These are phyloP conservation scores for Plebejus argus DNA, from an alignment of 2,888 invertebrate species.

Conservation along the genomic window DNA sequence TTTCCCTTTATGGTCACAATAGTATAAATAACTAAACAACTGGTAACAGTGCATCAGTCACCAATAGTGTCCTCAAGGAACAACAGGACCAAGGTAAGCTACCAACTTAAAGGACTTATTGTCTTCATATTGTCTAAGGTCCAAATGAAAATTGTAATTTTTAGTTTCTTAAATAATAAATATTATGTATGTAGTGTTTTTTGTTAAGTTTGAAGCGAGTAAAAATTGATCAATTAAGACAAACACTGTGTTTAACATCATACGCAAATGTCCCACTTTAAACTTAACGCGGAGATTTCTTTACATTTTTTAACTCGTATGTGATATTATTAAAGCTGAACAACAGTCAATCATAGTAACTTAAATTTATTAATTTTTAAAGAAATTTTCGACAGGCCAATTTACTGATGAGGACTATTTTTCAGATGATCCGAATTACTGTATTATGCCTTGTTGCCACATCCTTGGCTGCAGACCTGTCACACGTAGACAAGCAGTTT, in stretches of 20 bases:
- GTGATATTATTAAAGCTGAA: no score
- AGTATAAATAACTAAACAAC: constrained; percentile 58
- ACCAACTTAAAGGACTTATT: background rate
- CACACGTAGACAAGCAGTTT: constrained; percentile 53
- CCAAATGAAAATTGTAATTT: background rate
- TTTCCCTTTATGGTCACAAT: constrained; percentile 41
- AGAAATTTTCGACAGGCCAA: background rate
- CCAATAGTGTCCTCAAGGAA: constrained; percentile 39
- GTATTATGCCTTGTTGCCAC: constrained; percentile 49
- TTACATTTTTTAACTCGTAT: no score
- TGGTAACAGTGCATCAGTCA: constrained; percentile 50
- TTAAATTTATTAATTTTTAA: background rate
- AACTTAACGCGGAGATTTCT: no score
- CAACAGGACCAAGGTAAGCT: constrained; percentile 54
- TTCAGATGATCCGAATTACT: constrained; percentile 61
- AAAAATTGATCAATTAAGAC: no score
- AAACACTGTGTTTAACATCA: no score
- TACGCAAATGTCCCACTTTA: no score
- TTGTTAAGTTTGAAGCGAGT: no score
- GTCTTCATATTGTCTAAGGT: background rate
- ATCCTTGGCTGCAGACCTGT: constrained; percentile 58
- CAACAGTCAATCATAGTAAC: no score
- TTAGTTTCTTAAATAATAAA: background rate
- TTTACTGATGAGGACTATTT: constrained; percentile 35
- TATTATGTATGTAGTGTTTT: background rate